phyloP scores from a whole-genome alignment of 2,888 invertebrate species.

The Drosophila koepferae region DNA sequence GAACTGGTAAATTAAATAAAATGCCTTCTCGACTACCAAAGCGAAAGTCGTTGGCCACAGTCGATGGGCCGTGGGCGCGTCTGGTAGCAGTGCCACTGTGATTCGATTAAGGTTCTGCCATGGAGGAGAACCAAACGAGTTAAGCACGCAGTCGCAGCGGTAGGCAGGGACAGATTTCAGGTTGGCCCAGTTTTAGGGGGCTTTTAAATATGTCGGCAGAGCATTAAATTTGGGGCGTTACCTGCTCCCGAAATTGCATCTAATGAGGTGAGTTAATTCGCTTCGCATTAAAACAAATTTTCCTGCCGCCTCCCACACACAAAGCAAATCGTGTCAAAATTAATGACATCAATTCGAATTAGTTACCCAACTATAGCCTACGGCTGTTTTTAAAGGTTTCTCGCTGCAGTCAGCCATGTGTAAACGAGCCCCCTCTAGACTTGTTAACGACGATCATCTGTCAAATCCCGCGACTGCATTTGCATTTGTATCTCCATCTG shows the following conservation, averaged over 20 bases:
- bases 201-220: conserved; percentile 7
- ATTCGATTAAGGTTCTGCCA: conserved; percentile 55
- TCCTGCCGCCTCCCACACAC: background rate
- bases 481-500: conserved; percentile 19
- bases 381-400: conserved; percentile 26
- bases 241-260: conserved; percentile 43
- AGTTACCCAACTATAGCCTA: background rate
- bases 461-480: conserved; percentile 38
- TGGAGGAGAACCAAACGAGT: conserved; percentile 36
- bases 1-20: conserved; percentile 27
- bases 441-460: conserved; percentile 36
- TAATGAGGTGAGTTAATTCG: conserved; percentile 67
- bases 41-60: conserved; percentile 67
- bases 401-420: conserved; percentile 60
- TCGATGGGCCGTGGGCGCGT: conserved; percentile 26
- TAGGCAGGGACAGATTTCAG: background rate
- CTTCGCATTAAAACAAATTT: conserved; percentile 26
- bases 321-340: conserved; percentile 35
- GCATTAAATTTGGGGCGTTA: conserved; percentile 32
- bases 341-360: conserved; percentile 3
- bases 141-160: background rate
- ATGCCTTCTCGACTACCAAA: conserved; percentile 30
- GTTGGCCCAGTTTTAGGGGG: conserved; percentile 56
- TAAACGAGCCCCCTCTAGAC: conserved; percentile 38
- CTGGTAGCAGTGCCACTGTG: conserved; percentile 25